Conservation (phyloP, 92 coral and sea anemone species). For the Parazoanthus atlanticus region DNA sequence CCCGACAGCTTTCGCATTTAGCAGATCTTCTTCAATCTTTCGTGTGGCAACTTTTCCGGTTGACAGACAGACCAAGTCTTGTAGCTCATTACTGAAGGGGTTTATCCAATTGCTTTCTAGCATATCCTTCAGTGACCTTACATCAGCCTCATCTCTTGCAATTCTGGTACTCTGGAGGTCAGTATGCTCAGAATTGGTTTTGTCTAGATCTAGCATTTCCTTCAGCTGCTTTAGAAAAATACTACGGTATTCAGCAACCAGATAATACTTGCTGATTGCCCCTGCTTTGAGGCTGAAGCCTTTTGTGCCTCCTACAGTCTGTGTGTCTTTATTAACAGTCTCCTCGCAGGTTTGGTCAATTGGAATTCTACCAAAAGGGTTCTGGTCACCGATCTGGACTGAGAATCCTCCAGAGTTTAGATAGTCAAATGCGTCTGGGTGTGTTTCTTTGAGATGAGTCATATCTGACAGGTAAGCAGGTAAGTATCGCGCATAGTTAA, state of each 20-base stretch:
- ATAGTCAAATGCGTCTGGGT: constrained; percentile 33
- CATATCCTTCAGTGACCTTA: constrained; percentile 39
- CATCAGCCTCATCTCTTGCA: constrained; percentile 52
- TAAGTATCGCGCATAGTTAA: constrained; percentile 64
- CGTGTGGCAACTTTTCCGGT: constrained; percentile 55
- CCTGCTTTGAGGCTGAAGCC: constrained; percentile 58
- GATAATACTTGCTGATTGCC: constrained; percentile 57
- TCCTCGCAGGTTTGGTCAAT: constrained; percentile 62
- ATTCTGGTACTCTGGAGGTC: constrained; percentile 50
- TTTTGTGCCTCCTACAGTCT: constrained; percentile 62
- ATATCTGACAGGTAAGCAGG: constrained; percentile 51
- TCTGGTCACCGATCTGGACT: constrained; percentile 50
- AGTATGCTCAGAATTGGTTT: constrained; percentile 37
- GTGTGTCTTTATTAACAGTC: constrained; percentile 58
- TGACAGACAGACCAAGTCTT: constrained; percentile 49
- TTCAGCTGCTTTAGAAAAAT: constrained; percentile 51
- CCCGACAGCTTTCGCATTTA: constrained; percentile 49
- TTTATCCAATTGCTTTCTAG: constrained; percentile 49
- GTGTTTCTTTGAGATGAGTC: constrained; percentile 23
- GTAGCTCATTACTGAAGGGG: constrained; percentile 45
- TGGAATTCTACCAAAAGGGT: constrained; percentile 48
- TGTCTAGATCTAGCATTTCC: constrained; percentile 30
- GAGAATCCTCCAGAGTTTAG: constrained; percentile 48
- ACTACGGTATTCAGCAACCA: constrained; percentile 51
- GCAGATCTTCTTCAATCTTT: constrained; percentile 46